These are phyloP conservation scores for Octopus sinensis DNA, from an alignment of 1,140 invertebrate species.

Conservation along the genomic window DNA sequence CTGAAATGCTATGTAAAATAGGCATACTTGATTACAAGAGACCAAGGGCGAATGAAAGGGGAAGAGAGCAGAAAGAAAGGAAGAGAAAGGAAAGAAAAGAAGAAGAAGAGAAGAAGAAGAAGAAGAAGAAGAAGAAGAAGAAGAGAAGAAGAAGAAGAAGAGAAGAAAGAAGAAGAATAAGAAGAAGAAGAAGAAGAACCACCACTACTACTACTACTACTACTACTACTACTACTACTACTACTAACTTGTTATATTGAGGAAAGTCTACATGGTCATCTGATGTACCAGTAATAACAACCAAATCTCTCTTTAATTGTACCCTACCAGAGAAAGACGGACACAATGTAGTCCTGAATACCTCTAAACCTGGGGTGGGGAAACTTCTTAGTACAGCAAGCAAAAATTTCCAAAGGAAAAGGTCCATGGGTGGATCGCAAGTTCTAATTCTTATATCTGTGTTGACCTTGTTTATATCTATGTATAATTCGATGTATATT, in stretches of 20 bases:
- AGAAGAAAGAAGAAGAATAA: not conserved
- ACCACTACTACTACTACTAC: conserved; percentile 31
- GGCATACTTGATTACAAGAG: too few relatives aligned
- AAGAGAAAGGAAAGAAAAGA: not conserved
- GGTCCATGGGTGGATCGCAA: too few relatives aligned
- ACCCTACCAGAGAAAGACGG: conserved; percentile 62
- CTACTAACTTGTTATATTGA: conserved; percentile 70
- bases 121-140: not conserved
- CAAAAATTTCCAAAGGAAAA: too few relatives aligned
- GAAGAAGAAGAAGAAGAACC: conserved; percentile 1
- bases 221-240: conserved; percentile 33
- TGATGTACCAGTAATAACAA: conserved; percentile 42
- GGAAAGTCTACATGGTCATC: conserved; percentile 77
- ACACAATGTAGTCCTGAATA: too few relatives aligned
- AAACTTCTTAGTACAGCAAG: too few relatives aligned
- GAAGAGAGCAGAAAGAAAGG: too few relatives aligned
- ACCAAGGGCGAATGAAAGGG: too few relatives aligned
- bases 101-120: not conserved
- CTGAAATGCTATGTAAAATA: too few relatives aligned
- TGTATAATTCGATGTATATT: too few relatives aligned
- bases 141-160: conserved; percentile 11
- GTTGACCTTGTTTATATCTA: too few relatives aligned
- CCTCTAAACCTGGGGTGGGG: too few relatives aligned
- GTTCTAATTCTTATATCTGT: too few relatives aligned
- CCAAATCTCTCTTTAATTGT: conserved; percentile 42